Evolutionary conservation across 2,113 vertebrate species (phyloP), one percentile per base, ranked within the genome.

Genomic region (Hippocampus comes): DNA sequence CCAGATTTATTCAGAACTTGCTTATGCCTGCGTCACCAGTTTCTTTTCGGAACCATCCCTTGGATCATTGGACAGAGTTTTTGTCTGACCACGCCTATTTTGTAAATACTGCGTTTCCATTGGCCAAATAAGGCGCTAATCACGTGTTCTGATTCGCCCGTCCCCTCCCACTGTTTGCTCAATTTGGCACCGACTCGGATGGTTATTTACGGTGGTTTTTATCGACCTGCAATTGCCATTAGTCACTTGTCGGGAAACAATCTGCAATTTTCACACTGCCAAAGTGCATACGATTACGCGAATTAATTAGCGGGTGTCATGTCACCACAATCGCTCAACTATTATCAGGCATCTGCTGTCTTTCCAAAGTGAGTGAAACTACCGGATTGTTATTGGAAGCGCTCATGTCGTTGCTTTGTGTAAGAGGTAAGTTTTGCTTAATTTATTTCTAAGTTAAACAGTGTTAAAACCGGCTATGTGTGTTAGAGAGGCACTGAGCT

Each of bases 321-420:
- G 89, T 78, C 53, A 65, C 63, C 68, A 67, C 73, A 77, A 69
- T 11, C 23, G 71, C 34, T 53, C 70, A 80, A 85, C 81, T 83
- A 79, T 27, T 21, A 56, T 71, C 76, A 72, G 83, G 27, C 76
- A 57, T 23, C 43, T 63, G 70, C 38, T 41, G 41, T n/a, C 14
- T 17, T 38, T 38, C 15, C 64, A 11, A 68, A 67, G 82, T 84
- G 80, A 76, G 61, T 74, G 8, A 80, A 87, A 88, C 67, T 85
- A 72, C 68, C 17, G 79, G 76, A 71, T 53, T 70, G 69, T 68
- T 34, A 67, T 76, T 76, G 77, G 78, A 74, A 68, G 70, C 77
- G 78, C 70, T 63, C 71, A 61, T 93, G 93, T 93, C 92, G 79
- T 74, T 93, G 38, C 89, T 93, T 21, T 93, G 93, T 78, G 93